Percentiles rank a stretch among this genome's conserved stretches.
Conservation (phyloP, 2,797 vertebrate genomes). For the Eupleurogrammus muticus region DNA sequence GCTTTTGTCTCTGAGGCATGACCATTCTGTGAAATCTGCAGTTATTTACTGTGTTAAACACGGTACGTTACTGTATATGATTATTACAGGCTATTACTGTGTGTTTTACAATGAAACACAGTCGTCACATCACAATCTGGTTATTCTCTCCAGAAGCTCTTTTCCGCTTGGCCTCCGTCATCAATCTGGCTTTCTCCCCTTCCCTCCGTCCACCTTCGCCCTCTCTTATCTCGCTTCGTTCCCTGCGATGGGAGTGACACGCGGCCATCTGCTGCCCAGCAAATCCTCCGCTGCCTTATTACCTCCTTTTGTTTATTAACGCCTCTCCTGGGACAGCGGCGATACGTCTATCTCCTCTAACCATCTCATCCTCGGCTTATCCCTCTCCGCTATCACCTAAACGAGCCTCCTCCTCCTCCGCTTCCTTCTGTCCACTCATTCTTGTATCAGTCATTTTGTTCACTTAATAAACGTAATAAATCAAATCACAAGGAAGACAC, state of each 20-base stretch:
- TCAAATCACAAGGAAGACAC: too few species aligned
- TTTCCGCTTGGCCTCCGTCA: constrained; percentile 1
- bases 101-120: constrained; percentile 33
- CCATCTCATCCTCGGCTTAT: constrained; percentile 24
- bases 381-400: constrained; percentile 18
- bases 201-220: constrained; percentile 8
- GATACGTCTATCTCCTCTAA: constrained; percentile 37
- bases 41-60: too few species aligned
- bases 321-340: constrained; percentile 50
- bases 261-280: constrained; percentile 73
- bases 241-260: constrained; percentile 59
- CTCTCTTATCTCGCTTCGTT: constrained; percentile 46
- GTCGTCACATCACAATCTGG: neutral
- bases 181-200: constrained; percentile 10
- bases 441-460: constrained; percentile 15
- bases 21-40: too few species aligned
- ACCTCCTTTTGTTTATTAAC: constrained; percentile 72
- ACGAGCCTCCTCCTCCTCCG: constrained; percentile 6
- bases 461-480: too few species aligned
- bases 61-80: too few species aligned
- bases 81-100: too few species aligned
- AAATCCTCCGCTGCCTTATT: constrained; percentile 71
- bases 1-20: neutral
- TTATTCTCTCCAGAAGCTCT: constrained; percentile 15
- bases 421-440: constrained; percentile 9